These are phyloP conservation scores for Adela reaumurella DNA, from an alignment of 2,888 invertebrate genomes.

Conservation along the genomic window DNA sequence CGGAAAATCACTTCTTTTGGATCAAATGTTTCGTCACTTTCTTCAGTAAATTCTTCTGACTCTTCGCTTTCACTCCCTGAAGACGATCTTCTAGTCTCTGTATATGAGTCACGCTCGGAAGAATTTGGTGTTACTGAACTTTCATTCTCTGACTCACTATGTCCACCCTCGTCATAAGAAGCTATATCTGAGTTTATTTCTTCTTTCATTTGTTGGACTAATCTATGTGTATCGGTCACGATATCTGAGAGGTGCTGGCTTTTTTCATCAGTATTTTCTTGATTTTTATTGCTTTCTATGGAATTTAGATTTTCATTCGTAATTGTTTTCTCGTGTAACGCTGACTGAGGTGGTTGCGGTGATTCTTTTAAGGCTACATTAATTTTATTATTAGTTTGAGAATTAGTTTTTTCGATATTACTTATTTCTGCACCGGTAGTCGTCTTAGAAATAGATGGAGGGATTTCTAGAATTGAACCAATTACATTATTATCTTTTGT, in stretches of 20 bases:
- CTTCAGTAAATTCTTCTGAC: constrained; percentile 18
- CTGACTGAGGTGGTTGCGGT: too few species aligned
- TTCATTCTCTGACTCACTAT: constrained; percentile 43
- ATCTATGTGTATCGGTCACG: constrained; percentile 57
- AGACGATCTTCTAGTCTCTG: constrained; percentile 16
- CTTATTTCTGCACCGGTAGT: too few species aligned
- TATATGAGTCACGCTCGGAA: constrained; percentile 14
- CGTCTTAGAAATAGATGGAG: too few species aligned
- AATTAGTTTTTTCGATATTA: neutral
- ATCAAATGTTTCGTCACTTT: constrained; percentile 1
- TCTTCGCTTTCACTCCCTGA: constrained; percentile 20
- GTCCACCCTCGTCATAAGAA: constrained; percentile 40
- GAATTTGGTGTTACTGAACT: constrained; percentile 19
- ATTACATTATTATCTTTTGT: too few species aligned
- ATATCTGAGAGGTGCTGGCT: constrained; percentile 27
- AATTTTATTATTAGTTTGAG: too few species aligned
- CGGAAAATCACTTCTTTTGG: neutral
- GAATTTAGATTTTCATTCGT: too few species aligned
- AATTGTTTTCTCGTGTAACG: too few species aligned
- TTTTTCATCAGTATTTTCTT: constrained; percentile 20
- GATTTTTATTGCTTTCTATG: too few species aligned
- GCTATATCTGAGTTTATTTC: constrained; percentile 61
- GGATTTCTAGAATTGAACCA: too few species aligned
- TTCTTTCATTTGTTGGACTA: constrained; percentile 64
- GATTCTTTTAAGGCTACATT: too few species aligned